These are phyloP conservation scores for Carollia perspicillata DNA, from an alignment of 2,113 vertebrate species.

Conservation along the genomic window DNA sequence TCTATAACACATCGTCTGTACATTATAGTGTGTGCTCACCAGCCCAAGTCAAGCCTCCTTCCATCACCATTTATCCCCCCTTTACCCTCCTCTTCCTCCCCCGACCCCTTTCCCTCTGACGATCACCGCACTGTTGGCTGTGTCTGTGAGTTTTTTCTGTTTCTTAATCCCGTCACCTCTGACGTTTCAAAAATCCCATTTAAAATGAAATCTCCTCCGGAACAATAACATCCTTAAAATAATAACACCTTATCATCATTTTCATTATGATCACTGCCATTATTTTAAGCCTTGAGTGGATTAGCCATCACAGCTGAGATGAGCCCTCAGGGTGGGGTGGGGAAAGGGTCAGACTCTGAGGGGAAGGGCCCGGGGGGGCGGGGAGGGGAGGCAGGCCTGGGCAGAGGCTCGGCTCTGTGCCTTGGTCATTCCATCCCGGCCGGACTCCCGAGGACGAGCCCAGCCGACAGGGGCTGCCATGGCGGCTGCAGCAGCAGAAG, in stretches of 20 bases:
- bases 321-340: background rate
- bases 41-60: background rate
- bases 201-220: background rate
- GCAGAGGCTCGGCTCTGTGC: background rate
- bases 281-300: background rate
- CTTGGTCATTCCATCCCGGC: background rate
- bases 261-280: background rate
- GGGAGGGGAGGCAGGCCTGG: fast-evolving
- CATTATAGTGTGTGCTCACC: background rate
- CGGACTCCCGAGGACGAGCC: background rate
- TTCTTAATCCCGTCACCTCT: background rate
- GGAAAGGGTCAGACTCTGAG: fast-evolving
- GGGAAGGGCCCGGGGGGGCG: fast-evolving
- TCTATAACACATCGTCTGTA: background rate
- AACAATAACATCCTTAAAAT: background rate
- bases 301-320: background rate
- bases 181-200: background rate
- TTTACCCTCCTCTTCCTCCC: background rate
- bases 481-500: background rate
- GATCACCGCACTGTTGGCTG: background rate
- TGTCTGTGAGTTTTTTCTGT: background rate
- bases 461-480: fast-evolving
- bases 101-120: background rate
- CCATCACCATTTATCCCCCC: background rate
- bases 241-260: background rate